Conservation (phyloP, 2,888 invertebrate genomes). For the Drosophila putrida region DNA sequence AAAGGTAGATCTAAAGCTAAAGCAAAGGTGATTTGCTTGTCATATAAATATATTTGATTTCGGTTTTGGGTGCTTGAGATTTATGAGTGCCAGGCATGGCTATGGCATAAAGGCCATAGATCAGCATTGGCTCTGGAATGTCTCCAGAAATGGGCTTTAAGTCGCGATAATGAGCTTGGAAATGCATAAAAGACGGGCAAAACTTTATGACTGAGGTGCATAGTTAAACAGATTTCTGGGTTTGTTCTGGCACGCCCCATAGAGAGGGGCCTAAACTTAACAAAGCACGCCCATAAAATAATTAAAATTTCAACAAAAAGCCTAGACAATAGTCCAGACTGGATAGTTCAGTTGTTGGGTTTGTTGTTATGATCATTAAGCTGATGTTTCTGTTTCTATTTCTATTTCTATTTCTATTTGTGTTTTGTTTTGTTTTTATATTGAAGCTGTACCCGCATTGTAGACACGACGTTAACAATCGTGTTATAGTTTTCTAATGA, state of each 20-base stretch:
- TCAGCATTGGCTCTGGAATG: conserved; percentile 49
- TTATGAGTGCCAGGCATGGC: conserved; percentile 50
- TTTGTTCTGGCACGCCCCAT: conserved; percentile 17
- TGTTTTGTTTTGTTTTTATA: conserved; percentile 17
- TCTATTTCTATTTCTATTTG: neutral
- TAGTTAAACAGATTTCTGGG: conserved; percentile 21
- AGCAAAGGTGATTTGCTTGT: conserved; percentile 72
- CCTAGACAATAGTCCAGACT: conserved; percentile 31
- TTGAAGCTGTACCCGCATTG: conserved; percentile 66
- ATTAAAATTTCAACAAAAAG: conserved; percentile 57
- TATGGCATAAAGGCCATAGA: conserved; percentile 46
- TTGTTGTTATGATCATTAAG: conserved; percentile 56
- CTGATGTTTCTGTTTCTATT: conserved; percentile 17
- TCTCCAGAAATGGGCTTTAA: conserved; percentile 44
- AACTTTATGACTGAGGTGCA: conserved; percentile 21
- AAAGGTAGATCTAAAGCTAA: conserved; percentile 32
- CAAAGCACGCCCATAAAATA: conserved; percentile 57
- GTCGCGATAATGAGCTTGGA: conserved; percentile 49
- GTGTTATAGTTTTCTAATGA: conserved; percentile 81
- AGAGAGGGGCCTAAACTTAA: neutral
- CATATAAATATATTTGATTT: conserved; percentile 78
- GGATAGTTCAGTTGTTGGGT: conserved; percentile 34
- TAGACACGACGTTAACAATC: conserved; percentile 73
- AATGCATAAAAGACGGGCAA: conserved; percentile 45
- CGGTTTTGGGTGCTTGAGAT: conserved; percentile 43